These are phyloP conservation scores for Oryzaephilus surinamensis DNA, from an alignment of 1,140 invertebrate species.

Conservation along the genomic window DNA sequence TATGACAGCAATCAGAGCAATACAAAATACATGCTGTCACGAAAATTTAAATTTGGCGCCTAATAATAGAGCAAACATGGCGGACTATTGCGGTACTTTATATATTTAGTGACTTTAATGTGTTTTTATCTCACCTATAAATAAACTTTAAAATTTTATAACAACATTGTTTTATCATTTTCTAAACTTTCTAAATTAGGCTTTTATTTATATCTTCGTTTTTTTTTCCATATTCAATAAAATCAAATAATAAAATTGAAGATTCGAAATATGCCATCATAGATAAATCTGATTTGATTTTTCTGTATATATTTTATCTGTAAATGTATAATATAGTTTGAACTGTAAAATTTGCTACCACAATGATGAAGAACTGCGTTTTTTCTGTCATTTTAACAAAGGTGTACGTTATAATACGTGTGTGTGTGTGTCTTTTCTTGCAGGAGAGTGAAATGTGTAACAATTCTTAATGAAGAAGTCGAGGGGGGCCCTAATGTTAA, in stretches of 20 bases:
- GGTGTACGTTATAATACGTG: background rate
- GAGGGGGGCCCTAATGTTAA: conserved; percentile 11
- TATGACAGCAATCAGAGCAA: no score
- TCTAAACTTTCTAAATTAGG: background rate
- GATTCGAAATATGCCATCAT: conserved; percentile 27
- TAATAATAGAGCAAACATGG: no score
- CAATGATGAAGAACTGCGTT: conserved; percentile 29
- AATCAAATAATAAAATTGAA: background rate
- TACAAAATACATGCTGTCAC: no score
- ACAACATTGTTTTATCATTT: conserved; percentile 6
- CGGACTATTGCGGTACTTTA: no score
- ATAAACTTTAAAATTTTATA: conserved; percentile 13
- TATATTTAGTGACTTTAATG: no score
- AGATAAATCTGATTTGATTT: conserved; percentile 1
- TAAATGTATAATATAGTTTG: conserved; percentile 23
- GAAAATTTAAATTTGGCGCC: no score
- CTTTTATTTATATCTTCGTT: conserved; percentile 5
- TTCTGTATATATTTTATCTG: background rate
- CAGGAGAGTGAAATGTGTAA: no score
- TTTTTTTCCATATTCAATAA: background rate
- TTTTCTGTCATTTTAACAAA: background rate
- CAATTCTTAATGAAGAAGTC: no score
- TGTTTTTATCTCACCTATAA: no score
- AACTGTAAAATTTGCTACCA: conserved; percentile 32
- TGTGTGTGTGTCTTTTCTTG: background rate